Base-by-base conservation (phyloP, 2,797 vertebrate genomes). In the Pangasius mekongensis region DNA sequence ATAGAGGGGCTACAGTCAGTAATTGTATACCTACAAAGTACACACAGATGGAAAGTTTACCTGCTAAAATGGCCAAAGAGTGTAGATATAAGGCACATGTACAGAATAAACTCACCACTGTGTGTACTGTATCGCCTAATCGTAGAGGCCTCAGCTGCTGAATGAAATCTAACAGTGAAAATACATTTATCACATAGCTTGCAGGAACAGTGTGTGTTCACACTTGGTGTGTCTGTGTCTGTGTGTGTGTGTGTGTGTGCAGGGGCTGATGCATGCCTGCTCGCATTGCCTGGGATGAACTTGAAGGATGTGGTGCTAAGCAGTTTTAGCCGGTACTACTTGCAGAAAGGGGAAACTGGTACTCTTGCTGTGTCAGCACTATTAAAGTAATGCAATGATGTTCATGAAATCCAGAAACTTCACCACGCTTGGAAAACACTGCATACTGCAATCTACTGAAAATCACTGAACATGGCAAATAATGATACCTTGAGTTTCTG, bases 121-220 rank as follows among this genome's bases (percentile, higher is more conserved):
- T 22, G 9, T 52, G 22, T 62, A 27, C 20, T 39, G 10, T 16
- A 22, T 20, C 8, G 22, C 10, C 33, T 24, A 39, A 39, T 60
- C 10, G 0, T 81, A 39, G 52, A 66, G 56, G 33, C 16, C 67
- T 84, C 43, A 27, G 33, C 36, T 62, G 77, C 36, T 80, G 81
- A 84, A 76, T 86, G 77, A 82, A 73, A 62, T 36, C 20, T 69
- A 66, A 52, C 22, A 30, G 81, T 60, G 76, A 49, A 71, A 88
- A 81, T 64, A 64, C 33, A 78, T 81, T 71, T 62, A 81, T 85
- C 83, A 81, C 83, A 58, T 71, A 85, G 66, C 54, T 88, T 86
- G 58, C 86, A 83, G 88, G 85, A 83, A 88, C 82, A 69, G 71
- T 81, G 43, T 82, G 87, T 89, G 30, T 87, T 87, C 86, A 54